Percentiles rank a stretch among this genome's conserved stretches.
Evolutionary conservation across 1,140 invertebrate genomes (phyloP).

Genomic region (Cotesia vestalis): DNA sequence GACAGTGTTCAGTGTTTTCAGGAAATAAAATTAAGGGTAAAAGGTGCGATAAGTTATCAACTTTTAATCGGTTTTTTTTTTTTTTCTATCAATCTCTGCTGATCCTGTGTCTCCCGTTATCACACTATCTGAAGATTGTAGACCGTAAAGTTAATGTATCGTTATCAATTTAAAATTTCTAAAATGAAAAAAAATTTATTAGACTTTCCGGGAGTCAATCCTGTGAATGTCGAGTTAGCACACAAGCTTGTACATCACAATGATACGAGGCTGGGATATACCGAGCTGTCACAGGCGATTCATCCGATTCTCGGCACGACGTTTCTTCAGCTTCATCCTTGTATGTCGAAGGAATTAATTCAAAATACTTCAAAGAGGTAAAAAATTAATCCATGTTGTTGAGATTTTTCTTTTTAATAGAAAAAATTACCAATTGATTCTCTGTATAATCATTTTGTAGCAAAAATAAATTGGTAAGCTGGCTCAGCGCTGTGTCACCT

Average conservation of each 20-base stretch:
- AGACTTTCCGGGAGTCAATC: constrained; percentile 60
- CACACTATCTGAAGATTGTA: no score
- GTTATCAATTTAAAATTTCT: neutral
- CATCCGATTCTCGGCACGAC: constrained; percentile 62
- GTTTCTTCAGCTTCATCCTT: constrained; percentile 63
- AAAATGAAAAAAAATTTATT: constrained; percentile 9
- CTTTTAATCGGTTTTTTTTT: no score
- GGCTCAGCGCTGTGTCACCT: constrained; percentile 56
- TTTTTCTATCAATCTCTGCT: no score
- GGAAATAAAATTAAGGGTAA: no score
- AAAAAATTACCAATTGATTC: constrained; percentile 6
- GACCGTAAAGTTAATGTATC: neutral
- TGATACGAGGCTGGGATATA: constrained; percentile 46
- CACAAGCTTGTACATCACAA: constrained; percentile 44
- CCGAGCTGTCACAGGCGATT: constrained; percentile 60
- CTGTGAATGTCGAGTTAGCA: constrained; percentile 59
- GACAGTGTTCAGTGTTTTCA: no score
- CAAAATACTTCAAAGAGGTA: constrained; percentile 54
- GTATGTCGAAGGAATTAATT: constrained; percentile 58
- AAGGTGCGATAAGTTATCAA: no score
- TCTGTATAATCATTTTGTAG: constrained; percentile 45
- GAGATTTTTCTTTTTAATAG: neutral
- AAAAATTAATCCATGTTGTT: neutral
- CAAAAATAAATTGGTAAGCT: constrained; percentile 62
- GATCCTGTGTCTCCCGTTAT: no score